Evolutionary conservation across 1,140 invertebrate species (phyloP).

Genomic region (Drosophila tsacasi): DNA sequence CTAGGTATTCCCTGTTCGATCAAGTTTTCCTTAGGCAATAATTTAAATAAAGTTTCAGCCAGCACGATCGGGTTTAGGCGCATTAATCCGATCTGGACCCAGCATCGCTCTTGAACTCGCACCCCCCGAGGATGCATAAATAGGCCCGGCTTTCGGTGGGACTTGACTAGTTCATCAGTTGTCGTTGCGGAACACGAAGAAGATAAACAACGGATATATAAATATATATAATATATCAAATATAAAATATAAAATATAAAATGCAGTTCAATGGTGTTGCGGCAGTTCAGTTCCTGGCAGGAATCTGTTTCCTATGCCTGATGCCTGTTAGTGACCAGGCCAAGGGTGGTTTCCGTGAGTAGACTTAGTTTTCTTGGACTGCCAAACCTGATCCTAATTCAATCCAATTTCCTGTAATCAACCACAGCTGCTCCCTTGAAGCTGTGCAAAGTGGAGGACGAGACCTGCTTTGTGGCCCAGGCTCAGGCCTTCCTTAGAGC

Average conservation of each 20-base stretch:
- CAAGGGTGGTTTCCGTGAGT: slow-evolving; percentile 37
- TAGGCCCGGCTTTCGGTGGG: slow-evolving; percentile 10
- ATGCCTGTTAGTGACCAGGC: not conserved
- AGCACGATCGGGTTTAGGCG: not conserved
- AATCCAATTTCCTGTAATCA: not conserved
- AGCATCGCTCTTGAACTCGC: slow-evolving; percentile 17
- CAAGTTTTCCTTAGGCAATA: not conserved
- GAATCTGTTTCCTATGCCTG: slow-evolving; percentile 1
- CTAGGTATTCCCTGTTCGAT: not conserved
- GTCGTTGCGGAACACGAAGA: not conserved
- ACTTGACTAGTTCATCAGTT: slow-evolving; percentile 37
- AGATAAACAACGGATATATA: not conserved
- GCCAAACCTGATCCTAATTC: too few species aligned
- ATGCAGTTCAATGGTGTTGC: slow-evolving; percentile 13
- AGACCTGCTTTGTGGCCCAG: slow-evolving; percentile 44
- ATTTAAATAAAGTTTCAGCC: slow-evolving; percentile 5
- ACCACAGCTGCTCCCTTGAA: slow-evolving; percentile 40
- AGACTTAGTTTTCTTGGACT: not conserved
- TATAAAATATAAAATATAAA: slow-evolving; percentile 17
- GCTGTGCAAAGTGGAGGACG: slow-evolving; percentile 53
- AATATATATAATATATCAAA: too few species aligned
- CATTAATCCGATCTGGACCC: slow-evolving; percentile 15
- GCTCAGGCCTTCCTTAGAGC: slow-evolving; percentile 28
- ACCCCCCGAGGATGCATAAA: slow-evolving; percentile 35
- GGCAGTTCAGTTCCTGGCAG: not conserved